Conservation (phyloP, 53 echinoderm and acorn worm species). For the Echinometra lucunter region DNA sequence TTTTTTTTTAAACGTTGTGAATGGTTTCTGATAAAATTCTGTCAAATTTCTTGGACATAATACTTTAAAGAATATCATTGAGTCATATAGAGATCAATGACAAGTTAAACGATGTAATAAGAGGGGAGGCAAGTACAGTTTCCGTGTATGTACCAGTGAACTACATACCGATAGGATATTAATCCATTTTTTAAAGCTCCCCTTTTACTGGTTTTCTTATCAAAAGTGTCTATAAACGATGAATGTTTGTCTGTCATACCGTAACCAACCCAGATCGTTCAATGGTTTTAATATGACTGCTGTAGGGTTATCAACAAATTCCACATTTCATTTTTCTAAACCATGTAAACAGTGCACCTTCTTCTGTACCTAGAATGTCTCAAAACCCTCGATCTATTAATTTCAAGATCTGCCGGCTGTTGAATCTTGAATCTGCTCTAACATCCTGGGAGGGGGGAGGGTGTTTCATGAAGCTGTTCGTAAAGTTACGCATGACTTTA, state of each 20-base stretch:
- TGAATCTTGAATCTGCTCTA: too few species aligned
- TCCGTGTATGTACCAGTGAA: neutral
- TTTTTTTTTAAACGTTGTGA: too few species aligned
- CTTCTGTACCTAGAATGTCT: too few species aligned
- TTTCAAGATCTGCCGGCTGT: too few species aligned
- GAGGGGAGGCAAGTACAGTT: neutral
- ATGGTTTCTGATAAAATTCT: neutral
- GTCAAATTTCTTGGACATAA: neutral
- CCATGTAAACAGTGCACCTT: too few species aligned
- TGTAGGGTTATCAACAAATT: neutral
- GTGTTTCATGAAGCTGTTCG: too few species aligned
- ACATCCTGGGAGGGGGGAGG: too few species aligned
- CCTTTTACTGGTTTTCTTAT: neutral
- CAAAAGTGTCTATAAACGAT: neutral
- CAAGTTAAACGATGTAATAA: neutral
- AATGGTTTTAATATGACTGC: neutral
- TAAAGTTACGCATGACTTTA: too few species aligned
- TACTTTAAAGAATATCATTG: neutral
- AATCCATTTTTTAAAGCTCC: neutral
- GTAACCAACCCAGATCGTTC: neutral
- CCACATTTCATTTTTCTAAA: too few species aligned
- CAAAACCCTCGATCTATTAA: too few species aligned
- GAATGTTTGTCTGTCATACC: neutral
- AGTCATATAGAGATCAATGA: neutral
- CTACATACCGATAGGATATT: neutral